Percentiles rank a stretch among this genome's conserved stretches.
These are phyloP conservation scores for Dendrolimus houi DNA, from an alignment of 2,888 invertebrate genomes.

Conservation along the genomic window DNA sequence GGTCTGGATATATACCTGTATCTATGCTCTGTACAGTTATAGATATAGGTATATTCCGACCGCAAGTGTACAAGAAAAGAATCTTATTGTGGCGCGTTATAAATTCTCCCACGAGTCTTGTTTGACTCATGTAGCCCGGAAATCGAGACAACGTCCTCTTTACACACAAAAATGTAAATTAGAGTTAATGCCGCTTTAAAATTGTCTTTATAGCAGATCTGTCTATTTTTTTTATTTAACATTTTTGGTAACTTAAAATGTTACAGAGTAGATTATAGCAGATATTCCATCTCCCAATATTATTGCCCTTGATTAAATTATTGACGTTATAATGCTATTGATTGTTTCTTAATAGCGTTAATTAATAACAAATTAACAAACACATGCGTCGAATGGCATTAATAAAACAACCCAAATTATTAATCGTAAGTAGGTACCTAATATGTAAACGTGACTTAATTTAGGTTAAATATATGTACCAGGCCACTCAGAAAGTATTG, in stretches of 20 bases:
- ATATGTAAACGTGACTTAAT: too few species aligned
- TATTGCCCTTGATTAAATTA: background rate
- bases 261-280: background rate
- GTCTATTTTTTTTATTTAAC: too few species aligned
- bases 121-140: slow-evolving; percentile 28
- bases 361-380: background rate
- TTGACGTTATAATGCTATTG: background rate
- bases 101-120: slow-evolving; percentile 34
- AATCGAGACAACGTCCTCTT: slow-evolving; percentile 27
- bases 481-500: too few species aligned
- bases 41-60: background rate
- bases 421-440: background rate
- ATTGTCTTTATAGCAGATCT: slow-evolving; percentile 3
- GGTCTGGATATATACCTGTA: background rate
- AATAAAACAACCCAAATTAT: background rate
- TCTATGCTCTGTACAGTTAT: background rate
- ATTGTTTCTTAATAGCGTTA: background rate
- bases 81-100: slow-evolving; percentile 28
- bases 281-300: slow-evolving; percentile 2
- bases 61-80: slow-evolving; percentile 14
- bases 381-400: background rate
- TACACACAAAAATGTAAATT: slow-evolving; percentile 16
- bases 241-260: too few species aligned
- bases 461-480: too few species aligned
- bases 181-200: slow-evolving; percentile 9